A percentile compares a stretch with the other conserved stretches of the same genome.
phyloP scores from a whole-genome alignment of 2,797 vertebrate genomes.

The Eulemur coronatus region DNA sequence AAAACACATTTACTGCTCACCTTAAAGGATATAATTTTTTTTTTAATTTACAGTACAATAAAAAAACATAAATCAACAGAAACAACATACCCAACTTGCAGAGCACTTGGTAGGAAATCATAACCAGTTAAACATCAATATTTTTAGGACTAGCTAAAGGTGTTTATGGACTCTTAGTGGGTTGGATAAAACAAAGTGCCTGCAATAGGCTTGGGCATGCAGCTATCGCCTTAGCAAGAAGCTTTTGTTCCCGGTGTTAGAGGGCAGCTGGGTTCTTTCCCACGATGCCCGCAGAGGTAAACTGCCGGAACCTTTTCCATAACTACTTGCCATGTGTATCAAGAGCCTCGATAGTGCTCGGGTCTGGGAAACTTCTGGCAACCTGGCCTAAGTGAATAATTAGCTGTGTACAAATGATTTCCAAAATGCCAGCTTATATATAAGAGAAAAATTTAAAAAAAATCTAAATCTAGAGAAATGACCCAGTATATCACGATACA shows the following conservation, averaged over 20 bases:
- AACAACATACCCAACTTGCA: not conserved
- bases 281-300: not conserved
- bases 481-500: not conserved
- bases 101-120: not conserved
- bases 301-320: not conserved
- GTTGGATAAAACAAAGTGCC: not conserved
- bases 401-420: not conserved
- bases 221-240: not conserved
- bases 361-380: not conserved
- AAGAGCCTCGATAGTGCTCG: not conserved
- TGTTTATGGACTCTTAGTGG: accelerated
- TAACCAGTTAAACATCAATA: not conserved
- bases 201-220: not conserved
- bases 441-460: not conserved
- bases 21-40: not conserved
- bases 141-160: not conserved
- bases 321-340: not conserved
- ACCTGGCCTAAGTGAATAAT: not conserved
- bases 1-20: not conserved
- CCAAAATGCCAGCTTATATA: not conserved
- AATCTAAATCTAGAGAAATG: not conserved
- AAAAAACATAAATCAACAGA: not conserved
- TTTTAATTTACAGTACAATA: not conserved
- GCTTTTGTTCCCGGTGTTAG: not conserved
- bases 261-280: not conserved